phyloP scores from a whole-genome alignment of 2,888 invertebrate species.

The Cephus sareptanus region DNA sequence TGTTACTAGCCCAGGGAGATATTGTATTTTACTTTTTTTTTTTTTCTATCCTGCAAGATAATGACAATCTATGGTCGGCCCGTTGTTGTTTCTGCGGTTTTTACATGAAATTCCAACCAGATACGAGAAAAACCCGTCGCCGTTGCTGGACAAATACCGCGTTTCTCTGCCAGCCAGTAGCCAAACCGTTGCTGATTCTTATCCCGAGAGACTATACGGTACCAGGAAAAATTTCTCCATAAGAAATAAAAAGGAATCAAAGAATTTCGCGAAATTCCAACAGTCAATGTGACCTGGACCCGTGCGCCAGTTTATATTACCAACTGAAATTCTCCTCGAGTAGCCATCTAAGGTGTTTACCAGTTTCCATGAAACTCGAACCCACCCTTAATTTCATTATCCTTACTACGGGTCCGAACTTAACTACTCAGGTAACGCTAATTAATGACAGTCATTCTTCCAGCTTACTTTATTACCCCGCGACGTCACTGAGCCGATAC shows the following conservation, averaged over 20 bases:
- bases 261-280: background rate
- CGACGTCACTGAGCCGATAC: background rate
- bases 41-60: conserved; percentile 25
- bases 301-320: background rate
- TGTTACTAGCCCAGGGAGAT: conserved; percentile 20
- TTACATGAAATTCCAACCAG: conserved; percentile 20
- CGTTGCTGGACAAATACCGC: background rate
- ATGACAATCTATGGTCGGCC: conserved; percentile 30
- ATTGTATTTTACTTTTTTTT: conserved; percentile 25
- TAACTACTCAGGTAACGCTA: background rate
- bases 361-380: background rate
- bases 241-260: background rate
- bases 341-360: background rate
- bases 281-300: background rate
- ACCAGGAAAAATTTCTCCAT: background rate
- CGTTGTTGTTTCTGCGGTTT: conserved; percentile 14
- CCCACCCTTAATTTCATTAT: background rate
- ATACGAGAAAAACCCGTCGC: background rate
- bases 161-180: background rate
- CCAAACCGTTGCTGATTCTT: background rate
- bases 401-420: background rate
- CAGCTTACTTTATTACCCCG: background rate
- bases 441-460: background rate
- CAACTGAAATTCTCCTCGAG: background rate
- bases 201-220: background rate